Conservation (phyloP, 2,797 vertebrate species). For the Darevskia mixta region DNA sequence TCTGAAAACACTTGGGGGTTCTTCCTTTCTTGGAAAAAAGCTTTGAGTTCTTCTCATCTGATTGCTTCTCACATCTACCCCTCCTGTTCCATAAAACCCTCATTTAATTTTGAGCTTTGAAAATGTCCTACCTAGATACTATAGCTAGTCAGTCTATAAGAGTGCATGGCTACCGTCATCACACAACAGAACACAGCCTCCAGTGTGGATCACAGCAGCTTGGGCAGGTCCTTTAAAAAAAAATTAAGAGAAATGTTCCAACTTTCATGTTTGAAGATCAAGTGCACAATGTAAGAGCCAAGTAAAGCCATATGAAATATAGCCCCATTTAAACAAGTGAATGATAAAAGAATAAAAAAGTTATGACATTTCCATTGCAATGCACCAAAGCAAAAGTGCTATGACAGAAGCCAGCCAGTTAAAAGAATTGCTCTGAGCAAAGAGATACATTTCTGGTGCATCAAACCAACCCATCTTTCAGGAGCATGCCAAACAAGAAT, state of each 20-base stretch:
- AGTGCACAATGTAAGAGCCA: neutral
- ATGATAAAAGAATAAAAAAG: constrained; percentile 5
- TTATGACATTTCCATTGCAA: constrained; percentile 15
- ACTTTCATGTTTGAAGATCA: constrained; percentile 17
- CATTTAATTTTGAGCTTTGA: constrained; percentile 11
- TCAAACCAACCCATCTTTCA: constrained; percentile 36
- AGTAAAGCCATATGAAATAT: constrained; percentile 3
- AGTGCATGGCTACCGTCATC: neutral
- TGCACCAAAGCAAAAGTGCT: neutral
- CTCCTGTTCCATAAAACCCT: neutral
- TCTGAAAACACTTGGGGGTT: constrained; percentile 20
- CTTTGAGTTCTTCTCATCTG: neutral
- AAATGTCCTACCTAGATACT: neutral
- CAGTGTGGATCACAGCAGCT: neutral
- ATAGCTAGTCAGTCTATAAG: neutral
- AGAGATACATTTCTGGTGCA: constrained; percentile 4
- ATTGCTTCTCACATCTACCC: neutral
- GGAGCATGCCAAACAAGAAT: constrained; percentile 32
- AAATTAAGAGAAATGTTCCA: neutral
- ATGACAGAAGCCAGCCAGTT: constrained; percentile 13
- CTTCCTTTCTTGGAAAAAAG: constrained; percentile 31
- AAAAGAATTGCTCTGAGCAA: constrained; percentile 15
- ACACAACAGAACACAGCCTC: neutral
- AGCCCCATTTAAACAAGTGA: constrained; percentile 12
- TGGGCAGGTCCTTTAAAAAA: neutral